A percentile compares a stretch with the other conserved stretches of the same genome.
phyloP scores from a whole-genome alignment of 2,888 invertebrate genomes.

The Bellardia bayeri region DNA sequence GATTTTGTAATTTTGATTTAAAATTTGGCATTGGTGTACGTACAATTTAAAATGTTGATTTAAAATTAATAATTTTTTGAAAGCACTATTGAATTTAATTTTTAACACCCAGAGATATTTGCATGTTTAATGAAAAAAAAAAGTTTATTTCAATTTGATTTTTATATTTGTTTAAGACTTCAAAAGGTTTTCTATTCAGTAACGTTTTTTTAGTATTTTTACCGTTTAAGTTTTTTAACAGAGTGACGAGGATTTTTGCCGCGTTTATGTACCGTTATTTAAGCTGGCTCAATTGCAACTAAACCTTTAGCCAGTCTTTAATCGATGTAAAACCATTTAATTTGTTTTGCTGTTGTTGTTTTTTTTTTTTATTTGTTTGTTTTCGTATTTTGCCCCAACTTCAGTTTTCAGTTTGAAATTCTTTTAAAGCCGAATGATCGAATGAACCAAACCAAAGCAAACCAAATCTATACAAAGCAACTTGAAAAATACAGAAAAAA shows the following conservation, averaged over 20 bases:
- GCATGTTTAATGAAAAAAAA: background rate
- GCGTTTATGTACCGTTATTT: conserved; percentile 64
- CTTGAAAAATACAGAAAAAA: conserved; percentile 31
- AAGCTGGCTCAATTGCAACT: conserved; percentile 70
- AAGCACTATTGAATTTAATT: conserved; percentile 15
- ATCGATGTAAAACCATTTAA: conserved; percentile 64
- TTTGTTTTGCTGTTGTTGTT: conserved; percentile 5
- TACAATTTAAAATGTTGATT: conserved; percentile 23
- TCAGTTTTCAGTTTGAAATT: conserved; percentile 55
- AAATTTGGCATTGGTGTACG: conserved; percentile 54
- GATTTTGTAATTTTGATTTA: conserved; percentile 26
- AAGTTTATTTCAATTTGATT: background rate
- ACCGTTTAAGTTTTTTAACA: conserved; percentile 12
- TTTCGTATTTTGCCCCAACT: conserved; percentile 57
- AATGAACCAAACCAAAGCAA: conserved; percentile 38
- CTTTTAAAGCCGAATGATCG: conserved; percentile 53
- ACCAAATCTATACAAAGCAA: conserved; percentile 35
- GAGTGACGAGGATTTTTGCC: conserved; percentile 25
- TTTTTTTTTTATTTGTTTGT: background rate
- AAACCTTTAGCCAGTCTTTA: conserved; percentile 63
- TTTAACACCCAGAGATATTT: background rate
- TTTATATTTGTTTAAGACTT: background rate
- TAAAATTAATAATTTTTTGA: conserved; percentile 15
- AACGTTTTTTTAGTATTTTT: background rate
- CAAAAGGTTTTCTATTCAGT: background rate